These are phyloP conservation scores for Lagopus leucura DNA, from an alignment of 2,113 vertebrate species.

Conservation along the genomic window DNA sequence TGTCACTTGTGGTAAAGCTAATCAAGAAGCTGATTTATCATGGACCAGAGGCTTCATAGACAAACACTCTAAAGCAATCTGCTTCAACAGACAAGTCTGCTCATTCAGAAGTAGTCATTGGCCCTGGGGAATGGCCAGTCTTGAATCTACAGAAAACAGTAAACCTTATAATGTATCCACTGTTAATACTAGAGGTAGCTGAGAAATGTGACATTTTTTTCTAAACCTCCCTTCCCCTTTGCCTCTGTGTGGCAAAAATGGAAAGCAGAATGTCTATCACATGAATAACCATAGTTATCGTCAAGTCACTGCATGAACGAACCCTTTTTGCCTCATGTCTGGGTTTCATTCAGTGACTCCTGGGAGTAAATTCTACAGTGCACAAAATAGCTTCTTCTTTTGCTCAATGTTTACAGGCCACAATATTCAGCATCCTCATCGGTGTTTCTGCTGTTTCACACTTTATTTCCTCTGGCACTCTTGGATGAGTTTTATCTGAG, in stretches of 20 bases:
- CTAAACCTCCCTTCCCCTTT: neutral
- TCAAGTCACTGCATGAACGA: neutral
- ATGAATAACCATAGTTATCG: neutral
- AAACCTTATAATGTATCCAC: neutral
- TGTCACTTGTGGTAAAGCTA: neutral
- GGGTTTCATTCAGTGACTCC: neutral
- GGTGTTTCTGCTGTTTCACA: neutral
- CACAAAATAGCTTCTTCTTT: neutral
- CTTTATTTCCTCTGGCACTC: neutral
- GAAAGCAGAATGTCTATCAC: neutral
- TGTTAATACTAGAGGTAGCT: neutral
- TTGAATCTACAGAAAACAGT: neutral
- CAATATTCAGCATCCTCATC: slow-evolving; percentile 12
- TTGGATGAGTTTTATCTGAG: slow-evolving; percentile 56
- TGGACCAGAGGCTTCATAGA: neutral
- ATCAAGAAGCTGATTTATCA: neutral
- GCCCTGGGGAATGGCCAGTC: neutral
- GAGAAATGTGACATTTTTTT: neutral
- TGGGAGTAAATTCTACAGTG: neutral
- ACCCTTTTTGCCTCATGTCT: neutral
- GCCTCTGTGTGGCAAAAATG: neutral
- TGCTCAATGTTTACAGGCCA: slow-evolving; percentile 13
- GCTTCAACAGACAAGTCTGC: neutral
- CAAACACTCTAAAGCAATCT: neutral
- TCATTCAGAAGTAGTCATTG: neutral